Evolutionary conservation across 2,797 vertebrate genomes (phyloP).

Genomic region (Capromys pilorides): DNA sequence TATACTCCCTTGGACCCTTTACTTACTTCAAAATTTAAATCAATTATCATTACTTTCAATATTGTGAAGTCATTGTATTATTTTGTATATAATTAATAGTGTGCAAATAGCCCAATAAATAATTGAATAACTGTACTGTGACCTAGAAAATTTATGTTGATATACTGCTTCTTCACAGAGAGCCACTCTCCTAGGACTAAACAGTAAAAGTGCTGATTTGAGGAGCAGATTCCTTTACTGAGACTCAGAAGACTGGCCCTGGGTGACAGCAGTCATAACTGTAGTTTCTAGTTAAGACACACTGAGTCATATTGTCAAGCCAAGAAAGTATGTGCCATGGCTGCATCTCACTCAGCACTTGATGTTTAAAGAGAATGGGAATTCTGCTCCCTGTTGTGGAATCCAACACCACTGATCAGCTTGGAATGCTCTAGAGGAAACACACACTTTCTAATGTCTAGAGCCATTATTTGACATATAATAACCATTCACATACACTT

Average conservation of each 20-base stretch:
- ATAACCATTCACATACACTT: neutral
- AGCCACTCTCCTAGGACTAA: constrained; percentile 5
- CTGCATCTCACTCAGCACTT: neutral
- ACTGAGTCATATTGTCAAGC: constrained; percentile 14
- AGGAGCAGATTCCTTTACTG: neutral
- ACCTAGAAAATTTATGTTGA: neutral
- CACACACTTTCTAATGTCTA: neutral
- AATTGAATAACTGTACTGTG: neutral
- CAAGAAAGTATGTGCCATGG: neutral
- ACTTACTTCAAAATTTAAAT: neutral
- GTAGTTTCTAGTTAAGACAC: constrained; percentile 33
- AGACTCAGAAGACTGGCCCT: neutral
- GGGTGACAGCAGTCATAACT: constrained; percentile 9
- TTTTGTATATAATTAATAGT: neutral
- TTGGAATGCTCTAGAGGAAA: neutral
- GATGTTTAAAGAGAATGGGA: neutral
- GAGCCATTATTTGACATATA: neutral
- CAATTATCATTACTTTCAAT: neutral
- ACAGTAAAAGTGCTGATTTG: constrained; percentile 50
- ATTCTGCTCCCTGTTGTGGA: neutral
- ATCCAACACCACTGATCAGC: neutral
- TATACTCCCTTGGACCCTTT: neutral
- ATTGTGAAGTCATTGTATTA: neutral
- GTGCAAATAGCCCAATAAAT: neutral
- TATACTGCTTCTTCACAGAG: neutral